Base-by-base conservation (phyloP, 2,888 invertebrate genomes). In the Laspeyria flexula region DNA sequence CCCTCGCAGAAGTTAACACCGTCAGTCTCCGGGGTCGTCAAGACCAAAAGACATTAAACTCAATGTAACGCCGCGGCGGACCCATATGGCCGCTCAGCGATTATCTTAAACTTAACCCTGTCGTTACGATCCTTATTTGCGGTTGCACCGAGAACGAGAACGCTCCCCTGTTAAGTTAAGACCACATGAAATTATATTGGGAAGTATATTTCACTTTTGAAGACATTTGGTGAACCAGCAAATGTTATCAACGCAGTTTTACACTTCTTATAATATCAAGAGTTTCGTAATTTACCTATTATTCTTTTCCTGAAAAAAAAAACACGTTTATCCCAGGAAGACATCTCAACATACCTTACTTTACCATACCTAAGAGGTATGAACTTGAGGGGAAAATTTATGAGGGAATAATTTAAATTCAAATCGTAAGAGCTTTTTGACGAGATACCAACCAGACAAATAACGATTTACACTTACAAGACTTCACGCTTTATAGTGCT, bases 51-150 rank as follows among this genome's bases (percentile, higher is more conserved):
- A 81, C 88, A 85, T 90, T 88, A 89, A 83, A 82, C 76, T 79
- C 72, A 79, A 82, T 81, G 85, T 81, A 74, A 83, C 77, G 67
- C 65, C 65, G 73, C 76, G 73, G 71, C 77, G 73, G 58, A 55
- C 69, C 59, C 77, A 77, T 81, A 83, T 77, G 83, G 78, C 80
- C 81, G 75, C 75, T 74, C 70, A 65, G 70, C 83, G 84, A 88
- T 90, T 90, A 89, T 88, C 89, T 89, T 83, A 80, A 81, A 88
- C 81, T 86, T 88, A 87, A 88, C 88, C 85, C 79, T 70, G 78
- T 81, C 86, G 85, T 88, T 86, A 86, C 84, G 74, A 81, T 78
- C 83, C 83, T 84, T 88, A 86, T 87, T 87, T 87, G 87, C 79
- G 86, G 86, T 82, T 77, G 76, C 74, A 76, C 65, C 70, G 77